A percentile compares a stretch with the other conserved stretches of the same genome.
Conservation (phyloP, 2,113 vertebrate genomes). For the Alouatta palliata region DNA sequence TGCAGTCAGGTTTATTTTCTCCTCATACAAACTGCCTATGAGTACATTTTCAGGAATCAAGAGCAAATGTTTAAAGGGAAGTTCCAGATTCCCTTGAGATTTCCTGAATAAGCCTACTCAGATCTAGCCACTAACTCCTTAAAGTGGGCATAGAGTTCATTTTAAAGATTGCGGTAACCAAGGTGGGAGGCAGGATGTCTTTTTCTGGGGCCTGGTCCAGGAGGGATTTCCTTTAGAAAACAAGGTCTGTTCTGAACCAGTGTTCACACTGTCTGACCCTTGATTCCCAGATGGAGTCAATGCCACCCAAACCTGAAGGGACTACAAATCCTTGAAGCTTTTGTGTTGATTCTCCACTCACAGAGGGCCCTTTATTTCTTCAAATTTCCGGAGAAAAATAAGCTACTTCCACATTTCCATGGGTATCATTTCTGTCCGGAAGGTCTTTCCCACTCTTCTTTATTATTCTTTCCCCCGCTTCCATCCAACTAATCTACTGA, state of each 20-base stretch:
- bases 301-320: background rate
- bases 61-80: constrained; percentile 40
- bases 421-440: background rate
- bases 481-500: background rate
- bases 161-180: background rate
- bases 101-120: background rate
- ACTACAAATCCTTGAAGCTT: background rate
- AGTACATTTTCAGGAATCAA: background rate
- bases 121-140: background rate
- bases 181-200: background rate
- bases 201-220: background rate
- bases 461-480: background rate
- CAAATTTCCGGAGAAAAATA: background rate
- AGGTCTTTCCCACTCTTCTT: background rate
- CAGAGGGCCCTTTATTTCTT: background rate
- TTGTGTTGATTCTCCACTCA: background rate
- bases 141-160: background rate
- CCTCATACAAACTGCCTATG: background rate
- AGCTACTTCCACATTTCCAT: background rate
- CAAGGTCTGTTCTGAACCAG: background rate
- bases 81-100: background rate
- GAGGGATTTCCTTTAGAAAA: background rate
- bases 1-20: constrained; percentile 40
- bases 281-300: background rate
- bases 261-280: background rate